Conservation (phyloP, 2,888 invertebrate species). For the Keiferia lycopersicella region DNA sequence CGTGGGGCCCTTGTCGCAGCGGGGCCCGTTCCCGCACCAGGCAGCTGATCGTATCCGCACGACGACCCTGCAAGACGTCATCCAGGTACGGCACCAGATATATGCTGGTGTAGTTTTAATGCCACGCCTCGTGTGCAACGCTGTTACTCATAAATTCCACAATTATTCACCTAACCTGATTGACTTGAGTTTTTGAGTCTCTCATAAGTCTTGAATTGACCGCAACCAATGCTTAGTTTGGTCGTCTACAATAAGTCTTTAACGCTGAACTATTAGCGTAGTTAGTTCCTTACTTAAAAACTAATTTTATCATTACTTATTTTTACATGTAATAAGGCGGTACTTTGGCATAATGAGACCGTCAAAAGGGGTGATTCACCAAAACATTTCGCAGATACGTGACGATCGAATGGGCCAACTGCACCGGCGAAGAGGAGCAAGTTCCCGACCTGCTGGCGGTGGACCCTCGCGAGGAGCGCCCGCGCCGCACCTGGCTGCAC, state of each 20-base stretch:
- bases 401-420: slow-evolving; percentile 50
- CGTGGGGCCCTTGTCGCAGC: slow-evolving; percentile 70
- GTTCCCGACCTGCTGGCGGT: slow-evolving; percentile 59
- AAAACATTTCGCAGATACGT: slow-evolving; percentile 50
- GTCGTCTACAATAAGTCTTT: too few species aligned
- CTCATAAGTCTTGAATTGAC: too few species aligned
- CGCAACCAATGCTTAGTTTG: too few species aligned
- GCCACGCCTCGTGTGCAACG: too few species aligned
- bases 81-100: slow-evolving; percentile 52
- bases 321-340: too few species aligned
- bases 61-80: slow-evolving; percentile 57
- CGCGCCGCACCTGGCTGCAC: slow-evolving; percentile 51
- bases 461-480: slow-evolving; percentile 57
- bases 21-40: slow-evolving; percentile 69
- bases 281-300: too few species aligned
- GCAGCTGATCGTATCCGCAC: slow-evolving; percentile 60
- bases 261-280: too few species aligned
- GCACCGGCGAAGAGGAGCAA: slow-evolving; percentile 63
- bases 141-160: too few species aligned
- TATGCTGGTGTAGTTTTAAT: too few species aligned
- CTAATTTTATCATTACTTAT: too few species aligned
- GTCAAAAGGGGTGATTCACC: background rate
- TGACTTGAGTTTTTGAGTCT: too few species aligned
- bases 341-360: background rate
- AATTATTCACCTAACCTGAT: too few species aligned